phyloP scores from a whole-genome alignment of 2,888 invertebrate genomes.

The Heliconius sara region DNA sequence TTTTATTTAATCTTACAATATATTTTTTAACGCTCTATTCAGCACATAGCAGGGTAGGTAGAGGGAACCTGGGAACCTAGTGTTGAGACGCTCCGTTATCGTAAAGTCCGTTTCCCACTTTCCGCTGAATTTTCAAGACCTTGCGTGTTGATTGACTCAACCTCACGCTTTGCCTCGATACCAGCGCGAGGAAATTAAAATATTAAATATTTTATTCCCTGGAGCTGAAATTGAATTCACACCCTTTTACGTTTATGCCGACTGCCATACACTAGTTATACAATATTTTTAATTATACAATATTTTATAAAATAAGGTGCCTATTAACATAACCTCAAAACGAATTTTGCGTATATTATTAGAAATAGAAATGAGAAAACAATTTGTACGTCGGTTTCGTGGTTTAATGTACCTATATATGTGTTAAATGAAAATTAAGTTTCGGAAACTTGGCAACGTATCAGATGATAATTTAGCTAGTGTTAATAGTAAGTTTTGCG shows the following conservation, averaged over 20 bases:
- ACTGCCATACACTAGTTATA: too few relatives aligned
- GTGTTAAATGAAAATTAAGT: conserved; percentile 43
- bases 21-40: neutral
- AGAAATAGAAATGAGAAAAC: conserved; percentile 44
- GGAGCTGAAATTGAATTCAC: neutral
- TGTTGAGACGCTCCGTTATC: neutral
- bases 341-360: conserved; percentile 42
- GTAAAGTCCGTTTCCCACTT: neutral
- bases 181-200: neutral
- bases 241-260: neutral
- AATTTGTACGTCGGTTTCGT: conserved; percentile 40
- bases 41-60: neutral
- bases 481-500: conserved; percentile 37
- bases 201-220: neutral
- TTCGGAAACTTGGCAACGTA: conserved; percentile 44
- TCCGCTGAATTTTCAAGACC: too few relatives aligned
- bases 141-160: too few relatives aligned
- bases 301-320: neutral
- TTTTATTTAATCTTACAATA: neutral
- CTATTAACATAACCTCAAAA: neutral
- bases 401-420: conserved; percentile 31
- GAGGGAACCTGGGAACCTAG: neutral
- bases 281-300: neutral
- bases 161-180: too few relatives aligned
- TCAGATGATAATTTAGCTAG: conserved; percentile 45